phyloP scores from a whole-genome alignment of 2,113 vertebrate species.

The Mormyrus iriodes region DNA sequence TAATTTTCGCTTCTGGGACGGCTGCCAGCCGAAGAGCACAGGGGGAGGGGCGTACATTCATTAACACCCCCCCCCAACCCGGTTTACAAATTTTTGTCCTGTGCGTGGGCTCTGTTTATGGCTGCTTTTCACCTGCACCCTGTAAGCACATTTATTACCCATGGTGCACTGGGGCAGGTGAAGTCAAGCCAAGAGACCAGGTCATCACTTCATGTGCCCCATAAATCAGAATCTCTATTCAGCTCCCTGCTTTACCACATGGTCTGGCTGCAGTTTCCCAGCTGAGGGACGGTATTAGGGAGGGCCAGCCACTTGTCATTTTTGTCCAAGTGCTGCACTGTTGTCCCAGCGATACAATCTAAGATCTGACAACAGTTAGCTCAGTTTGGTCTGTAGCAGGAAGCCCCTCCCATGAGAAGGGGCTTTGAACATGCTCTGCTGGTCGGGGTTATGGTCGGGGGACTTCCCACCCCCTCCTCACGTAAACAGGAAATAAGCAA shows the following conservation, averaged over 20 bases:
- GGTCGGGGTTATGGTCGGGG: not conserved
- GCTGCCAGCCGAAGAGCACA: not conserved
- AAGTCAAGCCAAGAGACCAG: not conserved
- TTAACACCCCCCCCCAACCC: not conserved
- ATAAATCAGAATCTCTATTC: not conserved
- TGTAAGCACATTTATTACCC: not conserved
- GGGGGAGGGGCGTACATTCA: not conserved
- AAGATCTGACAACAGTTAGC: constrained; percentile 54
- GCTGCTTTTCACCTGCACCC: not conserved
- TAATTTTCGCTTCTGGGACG: not conserved
- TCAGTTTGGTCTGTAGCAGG: constrained; percentile 46
- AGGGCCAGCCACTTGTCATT: not conserved
- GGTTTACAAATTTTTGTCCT: not conserved
- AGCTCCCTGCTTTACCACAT: not conserved
- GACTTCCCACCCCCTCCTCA: not conserved
- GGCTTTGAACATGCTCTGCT: not conserved
- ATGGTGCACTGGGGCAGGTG: not conserved
- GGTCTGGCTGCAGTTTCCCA: not conserved
- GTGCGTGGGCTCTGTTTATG: not conserved
- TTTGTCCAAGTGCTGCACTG: not conserved
- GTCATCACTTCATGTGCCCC: not conserved
- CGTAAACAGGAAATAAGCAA: not conserved
- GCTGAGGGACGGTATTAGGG: not conserved
- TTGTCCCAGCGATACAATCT: constrained; percentile 24
- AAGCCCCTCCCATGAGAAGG: constrained; percentile 57